Percentiles rank a stretch among this genome's conserved stretches.
phyloP scores from a whole-genome alignment of 2,113 vertebrate genomes.

The Pionites leucogaster region DNA sequence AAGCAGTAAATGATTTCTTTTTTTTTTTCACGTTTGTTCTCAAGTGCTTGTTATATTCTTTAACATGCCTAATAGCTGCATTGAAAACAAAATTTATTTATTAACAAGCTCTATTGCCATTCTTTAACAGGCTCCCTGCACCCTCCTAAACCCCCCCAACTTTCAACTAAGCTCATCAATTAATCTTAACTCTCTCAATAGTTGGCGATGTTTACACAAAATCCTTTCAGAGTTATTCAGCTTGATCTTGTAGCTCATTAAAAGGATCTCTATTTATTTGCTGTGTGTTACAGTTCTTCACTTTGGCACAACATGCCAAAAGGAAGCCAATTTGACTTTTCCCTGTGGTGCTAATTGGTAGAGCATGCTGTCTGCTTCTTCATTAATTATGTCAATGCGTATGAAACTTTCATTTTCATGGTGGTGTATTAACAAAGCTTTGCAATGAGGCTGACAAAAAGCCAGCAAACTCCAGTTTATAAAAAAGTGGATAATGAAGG shows the following conservation, averaged over 20 bases:
- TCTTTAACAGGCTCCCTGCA: not conserved
- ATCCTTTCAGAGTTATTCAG: constrained; percentile 75
- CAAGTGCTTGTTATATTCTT: constrained; percentile 25
- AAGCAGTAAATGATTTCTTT: not conserved
- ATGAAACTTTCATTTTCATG: constrained; percentile 82
- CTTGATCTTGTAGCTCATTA: constrained; percentile 87
- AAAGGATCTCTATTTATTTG: constrained; percentile 89
- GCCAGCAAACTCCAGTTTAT: constrained; percentile 47
- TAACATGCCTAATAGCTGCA: constrained; percentile 11
- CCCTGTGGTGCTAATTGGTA: constrained; percentile 93
- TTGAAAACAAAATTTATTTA: constrained; percentile 41
- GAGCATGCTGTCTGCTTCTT: constrained; percentile 86
- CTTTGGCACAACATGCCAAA: constrained; percentile 83
- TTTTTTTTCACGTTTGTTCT: not conserved
- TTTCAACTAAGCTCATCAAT: constrained; percentile 81
- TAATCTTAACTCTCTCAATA: constrained; percentile 78
- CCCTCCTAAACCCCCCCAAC: not conserved
- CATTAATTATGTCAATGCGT: constrained; percentile 91
- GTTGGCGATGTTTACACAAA: constrained; percentile 80
- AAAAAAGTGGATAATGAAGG: constrained; percentile 57
- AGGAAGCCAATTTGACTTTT: constrained; percentile 89
- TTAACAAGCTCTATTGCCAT: constrained; percentile 29
- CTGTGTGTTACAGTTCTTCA: constrained; percentile 84
- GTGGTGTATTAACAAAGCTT: constrained; percentile 78
- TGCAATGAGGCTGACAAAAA: constrained; percentile 70